A percentile compares a stretch with the other conserved stretches of the same genome.
Evolutionary conservation across 1,140 invertebrate species (phyloP).

Genomic region (Camponotus vicinus): DNA sequence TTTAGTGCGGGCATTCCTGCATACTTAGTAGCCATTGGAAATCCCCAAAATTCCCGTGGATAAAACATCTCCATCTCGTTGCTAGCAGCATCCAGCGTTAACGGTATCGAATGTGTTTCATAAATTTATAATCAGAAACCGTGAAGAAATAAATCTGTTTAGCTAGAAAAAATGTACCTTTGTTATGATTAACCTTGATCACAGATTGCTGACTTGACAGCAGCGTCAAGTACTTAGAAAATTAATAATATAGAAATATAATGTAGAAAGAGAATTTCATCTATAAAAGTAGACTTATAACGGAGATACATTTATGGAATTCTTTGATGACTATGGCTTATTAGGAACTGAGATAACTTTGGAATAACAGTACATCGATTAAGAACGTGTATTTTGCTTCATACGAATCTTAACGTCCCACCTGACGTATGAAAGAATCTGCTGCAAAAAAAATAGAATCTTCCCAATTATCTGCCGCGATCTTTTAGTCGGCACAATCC

Average conservation of each 20-base stretch:
- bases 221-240: slow-evolving; percentile 9
- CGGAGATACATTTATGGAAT: neutral
- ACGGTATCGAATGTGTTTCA: slow-evolving; percentile 28
- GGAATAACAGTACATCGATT: slow-evolving; percentile 38
- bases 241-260: slow-evolving; percentile 2
- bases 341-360: slow-evolving; percentile 8
- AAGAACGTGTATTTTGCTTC: neutral
- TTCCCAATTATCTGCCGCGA: neutral
- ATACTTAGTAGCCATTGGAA: slow-evolving; percentile 48
- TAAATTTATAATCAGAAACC: slow-evolving; percentile 55
- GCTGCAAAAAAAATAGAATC: neutral
- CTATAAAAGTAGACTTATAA: slow-evolving; percentile 7
- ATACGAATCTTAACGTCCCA: neutral
- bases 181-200: slow-evolving; percentile 22
- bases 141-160: slow-evolving; percentile 23
- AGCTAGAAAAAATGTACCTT: slow-evolving; percentile 41
- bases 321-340: slow-evolving; percentile 11
- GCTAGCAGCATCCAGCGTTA: slow-evolving; percentile 30
- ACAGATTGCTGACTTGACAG: slow-evolving; percentile 31
- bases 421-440: neutral
- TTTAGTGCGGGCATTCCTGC: slow-evolving; percentile 12
- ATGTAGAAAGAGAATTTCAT: neutral
- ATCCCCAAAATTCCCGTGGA: slow-evolving; percentile 41
- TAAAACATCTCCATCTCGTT: neutral
- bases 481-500: neutral